phyloP scores from a whole-genome alignment of 2,113 vertebrate species.

The Solea senegalensis region DNA sequence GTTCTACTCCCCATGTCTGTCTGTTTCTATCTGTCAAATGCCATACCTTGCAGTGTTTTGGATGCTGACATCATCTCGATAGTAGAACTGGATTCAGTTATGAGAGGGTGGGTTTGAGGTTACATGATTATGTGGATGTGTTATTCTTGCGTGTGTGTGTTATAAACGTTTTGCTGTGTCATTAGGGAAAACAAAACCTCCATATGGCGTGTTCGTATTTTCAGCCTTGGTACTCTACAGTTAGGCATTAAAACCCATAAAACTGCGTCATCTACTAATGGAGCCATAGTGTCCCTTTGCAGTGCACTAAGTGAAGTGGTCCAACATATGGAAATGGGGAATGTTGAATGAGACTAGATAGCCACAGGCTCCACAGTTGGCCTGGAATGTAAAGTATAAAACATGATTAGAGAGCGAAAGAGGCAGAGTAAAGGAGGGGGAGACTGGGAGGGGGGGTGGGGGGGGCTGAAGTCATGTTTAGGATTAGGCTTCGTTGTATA shows the following conservation, averaged over 20 bases:
- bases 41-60: slow-evolving; percentile 27
- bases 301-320: slow-evolving; percentile 44
- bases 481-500: slow-evolving; percentile 63
- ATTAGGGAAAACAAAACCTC: slow-evolving; percentile 36
- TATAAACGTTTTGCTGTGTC: slow-evolving; percentile 29
- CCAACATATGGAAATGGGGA: slow-evolving; percentile 53
- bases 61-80: slow-evolving; percentile 50
- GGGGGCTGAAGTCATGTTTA: slow-evolving; percentile 67
- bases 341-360: slow-evolving; percentile 45
- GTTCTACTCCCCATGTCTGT: not conserved
- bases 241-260: slow-evolving; percentile 37
- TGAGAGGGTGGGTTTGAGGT: slow-evolving; percentile 54
- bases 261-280: slow-evolving; percentile 26
- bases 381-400: slow-evolving; percentile 67
- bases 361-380: slow-evolving; percentile 57
- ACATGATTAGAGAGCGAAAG: slow-evolving; percentile 52
- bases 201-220: slow-evolving; percentile 22
- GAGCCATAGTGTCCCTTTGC: slow-evolving; percentile 32
- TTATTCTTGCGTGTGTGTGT: slow-evolving; percentile 22
- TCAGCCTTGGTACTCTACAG: slow-evolving; percentile 9
- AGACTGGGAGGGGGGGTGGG: not conserved
- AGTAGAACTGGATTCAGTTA: slow-evolving; percentile 57
- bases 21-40: slow-evolving; percentile 29
- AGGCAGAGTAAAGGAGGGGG: slow-evolving; percentile 9
- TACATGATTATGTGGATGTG: slow-evolving; percentile 38